phyloP scores from a whole-genome alignment of 1,140 invertebrate species.

The Melipona quadrifasciata region DNA sequence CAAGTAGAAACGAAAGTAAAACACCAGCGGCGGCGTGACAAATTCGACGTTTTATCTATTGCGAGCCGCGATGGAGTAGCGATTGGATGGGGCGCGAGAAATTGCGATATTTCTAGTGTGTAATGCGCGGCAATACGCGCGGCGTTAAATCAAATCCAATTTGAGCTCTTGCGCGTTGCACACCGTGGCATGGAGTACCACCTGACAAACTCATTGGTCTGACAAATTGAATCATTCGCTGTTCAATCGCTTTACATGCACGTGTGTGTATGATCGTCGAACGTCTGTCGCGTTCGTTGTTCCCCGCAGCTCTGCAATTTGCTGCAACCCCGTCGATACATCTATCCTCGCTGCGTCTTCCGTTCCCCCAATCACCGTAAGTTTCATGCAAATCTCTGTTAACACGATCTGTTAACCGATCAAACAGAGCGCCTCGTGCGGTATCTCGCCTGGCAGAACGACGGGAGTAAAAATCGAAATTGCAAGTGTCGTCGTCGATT shows the following conservation, averaged over 20 bases:
- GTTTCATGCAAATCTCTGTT: neutral
- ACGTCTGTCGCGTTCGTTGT: slow-evolving; percentile 72
- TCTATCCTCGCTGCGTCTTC: slow-evolving; percentile 41
- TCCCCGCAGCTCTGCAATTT: slow-evolving; percentile 44
- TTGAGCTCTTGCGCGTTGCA: slow-evolving; percentile 75
- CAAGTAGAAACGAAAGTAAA: neutral
- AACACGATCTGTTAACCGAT: neutral
- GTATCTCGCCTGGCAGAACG: too few relatives aligned
- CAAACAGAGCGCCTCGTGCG: neutral
- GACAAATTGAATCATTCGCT: slow-evolving; percentile 82
- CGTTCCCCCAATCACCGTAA: neutral
- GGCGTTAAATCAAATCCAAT: slow-evolving; percentile 82
- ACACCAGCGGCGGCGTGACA: neutral
- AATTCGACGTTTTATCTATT: slow-evolving; percentile 68
- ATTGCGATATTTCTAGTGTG: slow-evolving; percentile 80
- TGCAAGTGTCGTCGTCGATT: neutral
- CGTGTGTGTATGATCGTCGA: slow-evolving; percentile 66
- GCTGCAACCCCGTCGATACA: slow-evolving; percentile 56
- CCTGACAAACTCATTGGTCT: slow-evolving; percentile 82
- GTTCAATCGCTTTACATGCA: slow-evolving; percentile 80
- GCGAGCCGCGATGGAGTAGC: slow-evolving; percentile 70
- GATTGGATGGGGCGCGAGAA: slow-evolving; percentile 77
- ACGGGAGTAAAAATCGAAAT: too few relatives aligned
- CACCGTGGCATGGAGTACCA: slow-evolving; percentile 78
- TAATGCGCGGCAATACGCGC: slow-evolving; percentile 79